Percentiles rank a stretch among this genome's conserved stretches.
Evolutionary conservation across 2,113 vertebrate species (phyloP).

Genomic region (Falcunculus frontatus): DNA sequence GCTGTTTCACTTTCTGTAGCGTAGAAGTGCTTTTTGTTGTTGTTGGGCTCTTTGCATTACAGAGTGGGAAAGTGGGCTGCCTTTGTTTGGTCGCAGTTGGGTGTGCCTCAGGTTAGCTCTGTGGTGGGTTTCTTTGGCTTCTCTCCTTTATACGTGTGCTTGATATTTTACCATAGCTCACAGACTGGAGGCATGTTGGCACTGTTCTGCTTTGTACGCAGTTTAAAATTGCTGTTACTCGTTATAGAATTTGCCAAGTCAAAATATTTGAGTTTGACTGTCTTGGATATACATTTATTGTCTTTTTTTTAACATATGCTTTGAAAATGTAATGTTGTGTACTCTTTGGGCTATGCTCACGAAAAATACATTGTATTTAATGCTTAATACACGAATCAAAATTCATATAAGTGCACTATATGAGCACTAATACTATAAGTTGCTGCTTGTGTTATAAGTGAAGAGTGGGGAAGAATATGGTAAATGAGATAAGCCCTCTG

Average conservation of each 20-base stretch:
- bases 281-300: slow-evolving; percentile 54
- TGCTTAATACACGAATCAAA: slow-evolving; percentile 67
- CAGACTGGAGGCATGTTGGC: slow-evolving; percentile 53
- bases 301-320: slow-evolving; percentile 61
- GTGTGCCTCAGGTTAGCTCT: neutral
- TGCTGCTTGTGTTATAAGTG: slow-evolving; percentile 72
- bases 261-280: slow-evolving; percentile 58
- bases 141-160: slow-evolving; percentile 8
- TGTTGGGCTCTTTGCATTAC: neutral
- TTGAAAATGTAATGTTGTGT: slow-evolving; percentile 60
- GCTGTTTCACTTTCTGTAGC: neutral
- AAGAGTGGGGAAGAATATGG: slow-evolving; percentile 50
- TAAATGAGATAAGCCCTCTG: slow-evolving; percentile 48
- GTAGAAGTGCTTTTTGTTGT: neutral
- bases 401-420: slow-evolving; percentile 62
- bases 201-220: slow-evolving; percentile 50
- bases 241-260: slow-evolving; percentile 55
- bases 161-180: slow-evolving; percentile 58
- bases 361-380: slow-evolving; percentile 56
- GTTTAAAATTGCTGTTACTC: slow-evolving; percentile 54
- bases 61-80: neutral
- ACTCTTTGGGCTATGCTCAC: slow-evolving; percentile 49
- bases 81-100: neutral
- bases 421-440: slow-evolving; percentile 56
- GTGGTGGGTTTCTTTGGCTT: neutral